Base-by-base conservation (phyloP, 2,797 vertebrate genomes). In the Hypotaenidia philippensis region DNA sequence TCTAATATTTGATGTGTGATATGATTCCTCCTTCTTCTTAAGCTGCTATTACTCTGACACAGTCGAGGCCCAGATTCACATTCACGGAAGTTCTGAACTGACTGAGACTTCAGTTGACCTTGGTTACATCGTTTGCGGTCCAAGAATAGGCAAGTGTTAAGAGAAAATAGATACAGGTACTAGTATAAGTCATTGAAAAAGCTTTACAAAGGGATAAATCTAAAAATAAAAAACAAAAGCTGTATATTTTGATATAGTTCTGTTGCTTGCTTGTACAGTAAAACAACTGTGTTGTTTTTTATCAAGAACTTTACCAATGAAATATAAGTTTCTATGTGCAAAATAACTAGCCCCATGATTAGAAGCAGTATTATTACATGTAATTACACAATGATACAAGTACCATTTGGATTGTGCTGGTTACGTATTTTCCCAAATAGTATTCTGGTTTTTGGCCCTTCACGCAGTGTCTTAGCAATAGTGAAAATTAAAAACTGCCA, bases 391-490 rank as follows among this genome's bases (percentile, higher is more conserved):
- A 94, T 87, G 96, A 97, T 91, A 83, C 96, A 94, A 94, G 80
- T 97, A 97, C 96, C 96, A 97, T 97, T 97, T 96, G 96, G 91
- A 96, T 98, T 97, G 96, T 98, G 97, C 93, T 97, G 97, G 97
- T 98, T 98, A 97, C 44, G 57, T 98, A 97, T 97, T 97, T 96
- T 97, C 95, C 97, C 95, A 97, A 82, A 96, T 97, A 97, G 96
- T 97, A 95, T 95, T 97, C 96, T 98, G 97, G 96, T 96, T 96
- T 96, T 97, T 97, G 97, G 97, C 97, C 95, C 97, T 98, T 98
- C 97, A 98, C 94, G 97, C 98, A 98, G 94, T 97, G 97, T 98
- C 97, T 97, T 98, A 98, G 98, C 98, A 98, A 98, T 98, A 98
- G 98, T 98, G 84, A 97, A 93, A 96, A 82, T 96, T 47, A 87